A percentile compares a stretch with the other conserved stretches of the same genome.
Conservation (phyloP, 2,797 vertebrate genomes). For the Amblyraja radiata region DNA sequence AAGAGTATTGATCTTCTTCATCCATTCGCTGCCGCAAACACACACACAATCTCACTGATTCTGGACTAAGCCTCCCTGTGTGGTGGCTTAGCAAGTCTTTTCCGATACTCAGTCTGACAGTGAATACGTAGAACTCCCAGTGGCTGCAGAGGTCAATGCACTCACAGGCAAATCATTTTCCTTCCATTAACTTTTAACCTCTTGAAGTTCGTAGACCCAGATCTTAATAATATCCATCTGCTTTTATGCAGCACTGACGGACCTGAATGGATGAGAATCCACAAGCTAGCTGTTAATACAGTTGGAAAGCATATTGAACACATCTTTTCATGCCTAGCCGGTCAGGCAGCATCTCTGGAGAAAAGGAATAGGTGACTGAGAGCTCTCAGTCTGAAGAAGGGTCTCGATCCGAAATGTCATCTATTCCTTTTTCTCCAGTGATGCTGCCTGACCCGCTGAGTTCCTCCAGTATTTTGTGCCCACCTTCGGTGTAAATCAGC, state of each 20-base stretch:
- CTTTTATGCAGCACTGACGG: neutral
- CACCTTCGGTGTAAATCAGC: too few species aligned
- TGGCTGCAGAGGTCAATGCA: neutral
- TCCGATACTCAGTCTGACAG: neutral
- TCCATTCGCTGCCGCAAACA: neutral
- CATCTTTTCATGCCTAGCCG: neutral
- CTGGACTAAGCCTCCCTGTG: neutral
- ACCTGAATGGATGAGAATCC: neutral
- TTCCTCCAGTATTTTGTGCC: too few species aligned
- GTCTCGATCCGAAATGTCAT: too few species aligned
- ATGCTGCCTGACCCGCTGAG: too few species aligned
- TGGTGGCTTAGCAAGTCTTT: neutral
- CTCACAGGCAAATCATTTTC: neutral
- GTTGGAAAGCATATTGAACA: neutral
- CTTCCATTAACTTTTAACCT: slow-evolving; percentile 14
- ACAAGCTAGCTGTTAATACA: neutral
- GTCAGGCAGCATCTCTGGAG: too few species aligned
- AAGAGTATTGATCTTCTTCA: neutral
- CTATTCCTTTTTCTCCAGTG: too few species aligned
- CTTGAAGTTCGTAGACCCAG: neutral
- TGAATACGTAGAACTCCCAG: neutral
- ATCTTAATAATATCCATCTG: slow-evolving; percentile 26
- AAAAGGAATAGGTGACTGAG: too few species aligned
- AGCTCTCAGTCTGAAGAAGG: too few species aligned
- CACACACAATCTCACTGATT: neutral